These are phyloP conservation scores for Temnothorax nylanderi DNA, from an alignment of 1,140 invertebrate genomes.

Conservation along the genomic window DNA sequence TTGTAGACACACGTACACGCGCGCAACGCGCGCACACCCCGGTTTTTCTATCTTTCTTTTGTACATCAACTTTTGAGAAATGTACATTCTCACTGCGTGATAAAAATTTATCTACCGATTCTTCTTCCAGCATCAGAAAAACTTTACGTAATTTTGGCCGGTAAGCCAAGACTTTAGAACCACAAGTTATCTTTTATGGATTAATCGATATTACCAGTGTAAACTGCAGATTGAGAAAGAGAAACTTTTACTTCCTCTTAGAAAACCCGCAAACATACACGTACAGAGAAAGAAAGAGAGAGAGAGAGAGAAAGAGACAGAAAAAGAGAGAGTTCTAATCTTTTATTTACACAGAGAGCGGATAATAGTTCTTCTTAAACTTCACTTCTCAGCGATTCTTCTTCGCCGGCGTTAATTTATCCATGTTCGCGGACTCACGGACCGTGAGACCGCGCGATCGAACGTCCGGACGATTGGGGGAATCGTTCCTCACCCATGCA, in stretches of 20 bases:
- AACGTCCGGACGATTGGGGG: conserved; percentile 4
- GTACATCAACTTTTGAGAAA: neutral
- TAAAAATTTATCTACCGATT: conserved; percentile 11
- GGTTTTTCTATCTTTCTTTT: neutral
- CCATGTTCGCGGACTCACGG: conserved; percentile 3
- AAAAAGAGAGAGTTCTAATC: neutral
- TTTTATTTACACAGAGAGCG: neutral
- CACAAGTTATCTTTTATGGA: conserved; percentile 31
- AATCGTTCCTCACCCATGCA: conserved; percentile 63
- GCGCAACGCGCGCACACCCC: neutral
- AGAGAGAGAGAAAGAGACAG: neutral
- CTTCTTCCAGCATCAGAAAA: neutral
- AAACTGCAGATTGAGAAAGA: conserved; percentile 19
- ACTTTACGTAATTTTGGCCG: neutral
- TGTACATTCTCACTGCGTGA: neutral
- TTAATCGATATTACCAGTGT: conserved; percentile 28
- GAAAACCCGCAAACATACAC: neutral
- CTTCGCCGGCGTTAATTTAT: conserved; percentile 45
- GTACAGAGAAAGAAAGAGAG: neutral
- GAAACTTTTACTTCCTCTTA: conserved; percentile 14
- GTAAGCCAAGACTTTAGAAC: neutral
- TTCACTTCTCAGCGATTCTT: conserved; percentile 32
- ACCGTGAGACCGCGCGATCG: neutral
- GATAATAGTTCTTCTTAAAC: conserved; percentile 32
- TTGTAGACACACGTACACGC: neutral